Base-by-base conservation (phyloP, 2,888 invertebrate species). In the Thymelicus sylvestris region DNA sequence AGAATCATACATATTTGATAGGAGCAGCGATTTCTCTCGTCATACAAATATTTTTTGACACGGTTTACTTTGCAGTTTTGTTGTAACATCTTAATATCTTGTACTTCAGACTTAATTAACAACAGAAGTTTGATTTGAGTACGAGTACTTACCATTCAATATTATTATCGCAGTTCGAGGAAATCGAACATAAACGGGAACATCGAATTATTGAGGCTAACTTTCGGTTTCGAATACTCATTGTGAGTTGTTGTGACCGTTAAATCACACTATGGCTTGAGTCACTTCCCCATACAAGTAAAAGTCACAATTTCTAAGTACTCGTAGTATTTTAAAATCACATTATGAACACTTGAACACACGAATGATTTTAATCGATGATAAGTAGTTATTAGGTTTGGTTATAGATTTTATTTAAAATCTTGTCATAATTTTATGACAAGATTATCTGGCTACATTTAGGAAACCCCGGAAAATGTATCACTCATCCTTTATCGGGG, bases 171-270 rank as follows among this genome's bases (percentile, higher is more conserved):
- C 69, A 50, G 64, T 69, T 69, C 69, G 64, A 48, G 59, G 69
- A 69, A 69, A 64, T 64, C 59, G 64, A 59, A 48, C 48, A 57
- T 12, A 63, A 69, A 64, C 48, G 48, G 50, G 69, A 69, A 69
- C 64, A 48, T 41, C 48, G 50, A 13, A 59, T 59, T 69, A 69
- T 64, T 69, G 69, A 69, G 69, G 69, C 59, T 64, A 57, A 69
- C 69, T 70, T 70, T 70, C 69, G 59, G 47, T 70, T 70, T 70
- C 59, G 69, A 65, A 19, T 65, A 15, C 59, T 65, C 24, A 59
- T 57, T 50, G 41, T 31, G 59, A 41, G 60, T 41, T 55, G 52
- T 48, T 31, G 41, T 59, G 64, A 69, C 69, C 57, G 69, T 69
- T 69, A 69, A 64, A 50, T 68, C 68, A 44, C 47, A 55, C 61